These are phyloP conservation scores for Pycnonotus jocosus DNA, from an alignment of 2,113 vertebrate genomes.

Conservation along the genomic window DNA sequence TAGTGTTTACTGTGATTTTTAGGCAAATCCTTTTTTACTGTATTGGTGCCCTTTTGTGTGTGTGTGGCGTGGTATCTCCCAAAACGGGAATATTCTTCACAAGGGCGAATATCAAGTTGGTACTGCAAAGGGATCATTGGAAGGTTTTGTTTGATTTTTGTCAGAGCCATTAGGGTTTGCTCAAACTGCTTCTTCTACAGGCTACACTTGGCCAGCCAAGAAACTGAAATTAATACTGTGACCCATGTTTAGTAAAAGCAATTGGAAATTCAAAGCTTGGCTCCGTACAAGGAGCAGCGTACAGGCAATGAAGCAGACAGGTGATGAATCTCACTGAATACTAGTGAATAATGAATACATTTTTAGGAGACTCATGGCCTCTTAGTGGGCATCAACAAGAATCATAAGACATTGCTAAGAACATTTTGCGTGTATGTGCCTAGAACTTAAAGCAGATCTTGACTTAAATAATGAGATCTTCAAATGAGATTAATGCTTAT, in stretches of 20 bases:
- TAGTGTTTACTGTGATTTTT: not conserved
- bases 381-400: not conserved
- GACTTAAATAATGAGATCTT: constrained; percentile 28
- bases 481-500: constrained; percentile 8
- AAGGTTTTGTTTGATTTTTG: not conserved
- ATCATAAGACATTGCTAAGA: not conserved
- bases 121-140: not conserved
- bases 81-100: not conserved
- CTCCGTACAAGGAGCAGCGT: not conserved
- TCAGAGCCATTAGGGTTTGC: not conserved
- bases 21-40: not conserved
- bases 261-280: not conserved
- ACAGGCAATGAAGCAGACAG: not conserved
- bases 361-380: not conserved
- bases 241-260: not conserved
- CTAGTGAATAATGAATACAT: not conserved
- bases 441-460: constrained; percentile 7
- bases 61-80: not conserved
- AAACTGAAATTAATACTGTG: not conserved
- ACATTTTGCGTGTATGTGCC: not conserved
- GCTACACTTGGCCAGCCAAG: not conserved
- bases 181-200: not conserved
- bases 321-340: not conserved
- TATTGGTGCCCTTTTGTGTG: not conserved
- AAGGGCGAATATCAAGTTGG: not conserved